Evolutionary conservation across 2,113 vertebrate genomes (phyloP).

Genomic region (Callaeas wilsoni): DNA sequence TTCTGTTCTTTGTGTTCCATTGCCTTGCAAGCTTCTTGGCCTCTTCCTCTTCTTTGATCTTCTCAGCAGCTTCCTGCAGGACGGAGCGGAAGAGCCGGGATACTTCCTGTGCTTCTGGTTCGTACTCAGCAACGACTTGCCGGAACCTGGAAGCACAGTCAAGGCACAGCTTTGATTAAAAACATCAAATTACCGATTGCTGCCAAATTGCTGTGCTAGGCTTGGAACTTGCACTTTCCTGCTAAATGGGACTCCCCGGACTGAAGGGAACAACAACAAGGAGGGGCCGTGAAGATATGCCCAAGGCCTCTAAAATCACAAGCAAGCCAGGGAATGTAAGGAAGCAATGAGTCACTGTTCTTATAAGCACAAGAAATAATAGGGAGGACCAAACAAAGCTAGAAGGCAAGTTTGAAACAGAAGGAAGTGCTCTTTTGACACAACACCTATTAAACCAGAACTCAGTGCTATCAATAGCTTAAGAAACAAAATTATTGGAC

Average conservation of each 20-base stretch:
- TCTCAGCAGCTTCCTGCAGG: slow-evolving; percentile 84
- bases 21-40: slow-evolving; percentile 82
- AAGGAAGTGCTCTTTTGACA: slow-evolving; percentile 1
- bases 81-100: slow-evolving; percentile 84
- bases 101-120: slow-evolving; percentile 88
- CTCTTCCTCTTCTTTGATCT: slow-evolving; percentile 86
- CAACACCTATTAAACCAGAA: background rate
- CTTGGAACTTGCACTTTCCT: background rate
- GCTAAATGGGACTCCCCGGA: background rate
- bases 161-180: slow-evolving; percentile 36
- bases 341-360: slow-evolving; percentile 3
- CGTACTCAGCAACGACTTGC: slow-evolving; percentile 82
- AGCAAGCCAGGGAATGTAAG: background rate
- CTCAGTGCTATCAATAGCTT: background rate
- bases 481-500: background rate
- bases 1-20: slow-evolving; percentile 86
- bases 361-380: background rate
- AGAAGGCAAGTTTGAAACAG: background rate
- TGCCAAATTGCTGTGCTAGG: background rate
- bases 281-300: background rate
- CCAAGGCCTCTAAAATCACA: background rate
- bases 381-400: background rate
- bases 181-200: background rate
- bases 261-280: background rate
- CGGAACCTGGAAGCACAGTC: slow-evolving; percentile 80